phyloP scores from a whole-genome alignment of 2,888 invertebrate species.

The Parnassius glacialis region DNA sequence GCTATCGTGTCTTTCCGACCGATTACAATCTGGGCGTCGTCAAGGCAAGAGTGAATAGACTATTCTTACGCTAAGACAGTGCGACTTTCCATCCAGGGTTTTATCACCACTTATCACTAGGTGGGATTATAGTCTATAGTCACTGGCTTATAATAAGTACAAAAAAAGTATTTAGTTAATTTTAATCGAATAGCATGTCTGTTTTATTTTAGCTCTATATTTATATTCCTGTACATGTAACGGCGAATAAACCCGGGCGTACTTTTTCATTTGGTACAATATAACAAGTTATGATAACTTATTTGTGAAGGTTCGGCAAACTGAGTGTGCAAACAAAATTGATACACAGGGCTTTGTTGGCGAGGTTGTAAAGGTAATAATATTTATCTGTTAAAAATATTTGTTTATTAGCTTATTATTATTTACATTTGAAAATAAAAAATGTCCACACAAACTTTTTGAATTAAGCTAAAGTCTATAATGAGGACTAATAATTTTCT shows the following conservation, averaged over 20 bases:
- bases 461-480: too few relatives aligned
- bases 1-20: too few relatives aligned
- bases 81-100: too few relatives aligned
- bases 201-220: slow-evolving; percentile 32
- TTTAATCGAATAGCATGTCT: slow-evolving; percentile 14
- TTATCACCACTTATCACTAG: too few relatives aligned
- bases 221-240: slow-evolving; percentile 41
- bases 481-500: too few relatives aligned
- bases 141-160: too few relatives aligned
- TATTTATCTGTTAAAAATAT: slow-evolving; percentile 8
- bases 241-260: slow-evolving; percentile 57
- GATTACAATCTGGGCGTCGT: too few relatives aligned
- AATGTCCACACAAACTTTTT: too few relatives aligned
- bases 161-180: too few relatives aligned
- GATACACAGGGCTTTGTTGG: slow-evolving; percentile 35
- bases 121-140: too few relatives aligned
- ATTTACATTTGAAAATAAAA: background rate
- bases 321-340: slow-evolving; percentile 54
- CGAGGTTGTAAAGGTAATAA: slow-evolving; percentile 15
- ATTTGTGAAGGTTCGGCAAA: slow-evolving; percentile 59
- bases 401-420: background rate
- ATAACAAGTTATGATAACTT: slow-evolving; percentile 65
- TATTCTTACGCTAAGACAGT: too few relatives aligned
- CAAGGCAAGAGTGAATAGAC: too few relatives aligned
- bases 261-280: slow-evolving; percentile 52